Evolutionary conservation across 2,113 vertebrate genomes (phyloP), one percentile per base, ranked within the genome.

Genomic region (Okapia johnstoni): DNA sequence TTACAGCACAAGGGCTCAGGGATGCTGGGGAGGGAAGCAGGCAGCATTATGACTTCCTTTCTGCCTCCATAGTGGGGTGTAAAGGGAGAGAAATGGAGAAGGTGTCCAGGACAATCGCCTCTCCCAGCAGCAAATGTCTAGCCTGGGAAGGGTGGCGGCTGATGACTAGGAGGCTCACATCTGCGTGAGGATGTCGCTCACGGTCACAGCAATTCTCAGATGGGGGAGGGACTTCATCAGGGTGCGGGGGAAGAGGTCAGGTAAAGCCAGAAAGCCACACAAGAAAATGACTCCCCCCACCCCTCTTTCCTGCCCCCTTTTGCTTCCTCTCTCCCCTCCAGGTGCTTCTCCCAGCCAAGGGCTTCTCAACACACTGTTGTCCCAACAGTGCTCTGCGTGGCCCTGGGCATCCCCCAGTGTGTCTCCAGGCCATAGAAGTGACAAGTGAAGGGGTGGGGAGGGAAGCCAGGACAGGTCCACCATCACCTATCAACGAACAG

Each of bases 331-430:
- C 43, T 55, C 10, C 17, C 77, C 50, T 66, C 28, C 0, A 4
- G 2, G 11, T 52, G 26, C 33, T 60, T 93, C 25, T 92, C 25
- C 30, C 28, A 85, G 28, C 6, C 11, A 14, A 55, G 7, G 0
- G 7, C 30, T 73, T 86, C 88, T 90, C 23, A 70, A 13, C 5
- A n/a, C 6, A 25, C 17, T 1, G 1, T 15, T 70, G 55, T 60
- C 12, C n/a, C 33, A 61, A 0, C 7, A n/a, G 10, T 50, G 30
- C n/a, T 30, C 58, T 40, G 52, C 3, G 7, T 12, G 36, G 48
- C 15, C 1, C 33, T 90, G 26, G 5, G 8, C 14, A 52, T 33
- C 36, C 36, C 43, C 30, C 5, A 23, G 25, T 16, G 17, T n/a
- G 25, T 66, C 19, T 54, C 25, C 16, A 12, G 77, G 60, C 21